Conservation (phyloP, 2,888 invertebrate species). For the Liodrosophila aerea region DNA sequence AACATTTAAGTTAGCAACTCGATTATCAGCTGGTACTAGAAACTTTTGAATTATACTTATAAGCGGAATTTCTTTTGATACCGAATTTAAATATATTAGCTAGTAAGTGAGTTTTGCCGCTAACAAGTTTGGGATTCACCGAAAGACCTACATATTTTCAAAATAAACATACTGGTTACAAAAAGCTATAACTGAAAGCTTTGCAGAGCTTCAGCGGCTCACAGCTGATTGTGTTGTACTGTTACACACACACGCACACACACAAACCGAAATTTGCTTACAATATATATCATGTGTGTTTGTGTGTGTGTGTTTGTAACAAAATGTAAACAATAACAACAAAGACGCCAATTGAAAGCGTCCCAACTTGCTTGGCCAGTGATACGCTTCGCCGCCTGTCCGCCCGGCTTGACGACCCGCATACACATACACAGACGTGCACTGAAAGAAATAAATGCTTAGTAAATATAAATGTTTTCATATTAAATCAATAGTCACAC, state of each 20-base stretch:
- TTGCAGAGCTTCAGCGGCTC: conserved; percentile 1
- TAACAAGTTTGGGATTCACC: no score
- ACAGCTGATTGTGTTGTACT: conserved; percentile 33
- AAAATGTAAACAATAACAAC: conserved; percentile 72
- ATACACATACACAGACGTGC: conserved; percentile 20
- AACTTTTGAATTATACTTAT: no score
- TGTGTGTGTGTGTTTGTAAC: conserved; percentile 14
- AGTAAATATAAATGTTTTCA: no score
- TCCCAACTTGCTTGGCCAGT: conserved; percentile 36
- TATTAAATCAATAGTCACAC: no score
- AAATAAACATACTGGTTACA: conserved; percentile 11
- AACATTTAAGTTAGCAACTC: no score
- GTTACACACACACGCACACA: conserved; percentile 10
- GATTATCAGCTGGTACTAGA: no score
- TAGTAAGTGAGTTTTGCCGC: no score
- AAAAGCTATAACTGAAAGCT: conserved; percentile 5
- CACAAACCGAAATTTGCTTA: conserved; percentile 13
- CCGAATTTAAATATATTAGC: no score
- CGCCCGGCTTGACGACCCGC: conserved; percentile 34
- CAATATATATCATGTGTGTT: conserved; percentile 10
- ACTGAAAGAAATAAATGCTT: no score
- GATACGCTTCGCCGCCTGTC: conserved; percentile 15
- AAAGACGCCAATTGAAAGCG: conserved; percentile 43
- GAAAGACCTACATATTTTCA: not conserved
- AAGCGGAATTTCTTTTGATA: no score